Evolutionary conservation across 2,888 invertebrate species (phyloP).

Genomic region (Dugesia japonica): DNA sequence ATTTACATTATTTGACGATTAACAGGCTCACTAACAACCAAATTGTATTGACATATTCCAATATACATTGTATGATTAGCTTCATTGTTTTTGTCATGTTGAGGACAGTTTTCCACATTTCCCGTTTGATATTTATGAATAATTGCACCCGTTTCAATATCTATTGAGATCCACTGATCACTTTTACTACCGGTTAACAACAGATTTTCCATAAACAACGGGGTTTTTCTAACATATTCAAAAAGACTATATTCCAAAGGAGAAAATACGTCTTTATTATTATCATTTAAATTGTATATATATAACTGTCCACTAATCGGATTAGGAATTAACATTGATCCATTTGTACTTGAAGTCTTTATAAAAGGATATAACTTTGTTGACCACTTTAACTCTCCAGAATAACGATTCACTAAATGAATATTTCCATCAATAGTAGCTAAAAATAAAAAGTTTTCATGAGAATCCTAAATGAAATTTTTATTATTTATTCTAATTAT

Average conservation of each 20-base stretch:
- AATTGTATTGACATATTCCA: constrained; percentile 1
- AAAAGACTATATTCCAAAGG: not conserved
- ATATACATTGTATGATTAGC: not conserved
- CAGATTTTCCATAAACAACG: constrained; percentile 5
- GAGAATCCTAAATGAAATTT: not conserved
- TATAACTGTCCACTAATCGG: not conserved
- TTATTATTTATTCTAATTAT: not conserved
- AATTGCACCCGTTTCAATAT: not conserved
- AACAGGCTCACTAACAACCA: not conserved
- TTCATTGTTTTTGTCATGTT: not conserved
- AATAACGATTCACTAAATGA: not conserved
- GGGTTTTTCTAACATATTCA: constrained; percentile 1
- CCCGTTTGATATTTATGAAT: not conserved
- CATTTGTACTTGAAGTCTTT: not conserved
- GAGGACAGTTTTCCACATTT: not conserved
- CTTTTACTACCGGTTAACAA: not conserved
- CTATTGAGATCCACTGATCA: not conserved
- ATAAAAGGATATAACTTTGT: not conserved
- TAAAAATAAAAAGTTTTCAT: not conserved
- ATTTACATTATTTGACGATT: not conserved
- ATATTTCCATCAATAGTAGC: not conserved
- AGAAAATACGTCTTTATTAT: constrained; percentile 8
- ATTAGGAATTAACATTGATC: constrained; percentile 14
- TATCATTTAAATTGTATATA: not conserved
- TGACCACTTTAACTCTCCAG: not conserved